Evolutionary conservation across 2,888 invertebrate species (phyloP).

Genomic region (Hirtodrosophila cameraria): DNA sequence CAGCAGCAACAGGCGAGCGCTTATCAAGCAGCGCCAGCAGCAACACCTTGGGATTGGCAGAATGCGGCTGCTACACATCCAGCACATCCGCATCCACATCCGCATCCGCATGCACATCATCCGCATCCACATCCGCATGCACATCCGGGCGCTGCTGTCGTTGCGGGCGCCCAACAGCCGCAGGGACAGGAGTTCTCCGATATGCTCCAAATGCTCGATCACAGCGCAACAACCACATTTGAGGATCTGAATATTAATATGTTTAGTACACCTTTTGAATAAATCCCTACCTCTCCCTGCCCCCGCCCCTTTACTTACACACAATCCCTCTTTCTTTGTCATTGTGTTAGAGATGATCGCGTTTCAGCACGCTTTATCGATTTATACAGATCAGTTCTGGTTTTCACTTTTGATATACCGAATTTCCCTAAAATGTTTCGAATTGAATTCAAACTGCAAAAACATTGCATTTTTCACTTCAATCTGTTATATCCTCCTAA

Average conservation of each 20-base stretch:
- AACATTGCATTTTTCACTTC: no score
- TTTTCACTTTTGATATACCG: slow-evolving; percentile 12
- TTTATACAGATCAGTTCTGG: not conserved
- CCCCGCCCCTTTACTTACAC: not conserved
- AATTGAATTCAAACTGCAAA: no score
- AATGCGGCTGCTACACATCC: slow-evolving; percentile 83
- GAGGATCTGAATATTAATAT: slow-evolving; percentile 95
- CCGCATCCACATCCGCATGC: slow-evolving; percentile 78
- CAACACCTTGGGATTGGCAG: slow-evolving; percentile 89
- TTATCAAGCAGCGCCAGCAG: slow-evolving; percentile 83
- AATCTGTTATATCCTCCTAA: no score
- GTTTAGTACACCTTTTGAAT: slow-evolving; percentile 93
- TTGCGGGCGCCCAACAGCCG: slow-evolving; percentile 85
- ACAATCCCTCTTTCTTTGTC: not conserved
- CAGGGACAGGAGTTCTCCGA: slow-evolving; percentile 93
- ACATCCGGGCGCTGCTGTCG: slow-evolving; percentile 84
- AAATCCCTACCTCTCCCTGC: slow-evolving; percentile 56
- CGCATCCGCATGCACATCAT: slow-evolving; percentile 81
- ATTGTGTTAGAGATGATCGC: slow-evolving; percentile 30
- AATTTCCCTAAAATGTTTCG: no score
- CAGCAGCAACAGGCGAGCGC: slow-evolving; percentile 84
- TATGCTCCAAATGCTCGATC: slow-evolving; percentile 96
- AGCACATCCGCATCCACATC: slow-evolving; percentile 81
- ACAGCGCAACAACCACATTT: slow-evolving; percentile 92
- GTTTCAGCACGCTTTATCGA: slow-evolving; percentile 2